Evolutionary conservation across 2,113 vertebrate genomes (phyloP).

Genomic region (Deroptyus accipitrinus): DNA sequence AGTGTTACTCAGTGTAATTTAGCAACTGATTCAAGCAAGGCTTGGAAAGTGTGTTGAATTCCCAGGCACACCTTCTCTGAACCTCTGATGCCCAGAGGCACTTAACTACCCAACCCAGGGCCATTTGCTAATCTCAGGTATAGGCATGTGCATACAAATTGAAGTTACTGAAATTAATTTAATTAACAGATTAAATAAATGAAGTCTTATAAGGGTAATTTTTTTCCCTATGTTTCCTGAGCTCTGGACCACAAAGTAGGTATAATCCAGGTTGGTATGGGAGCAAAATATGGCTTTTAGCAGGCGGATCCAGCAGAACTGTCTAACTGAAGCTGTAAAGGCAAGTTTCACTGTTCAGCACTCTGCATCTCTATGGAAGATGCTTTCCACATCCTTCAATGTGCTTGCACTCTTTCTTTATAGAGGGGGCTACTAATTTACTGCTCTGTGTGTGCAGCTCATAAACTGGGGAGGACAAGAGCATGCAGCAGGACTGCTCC

Average conservation of each 20-base stretch:
- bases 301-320: neutral
- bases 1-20: neutral
- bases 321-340: neutral
- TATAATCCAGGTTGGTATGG: neutral
- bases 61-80: neutral
- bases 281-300: accelerated
- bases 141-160: neutral
- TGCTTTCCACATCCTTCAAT: neutral
- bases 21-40: neutral
- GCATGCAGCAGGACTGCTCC: accelerated
- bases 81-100: neutral
- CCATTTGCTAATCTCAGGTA: neutral
- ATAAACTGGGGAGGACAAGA: accelerated
- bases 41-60: neutral
- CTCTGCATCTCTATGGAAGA: neutral
- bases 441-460: neutral
- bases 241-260: neutral
- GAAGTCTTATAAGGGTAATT: neutral
- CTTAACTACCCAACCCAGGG: neutral
- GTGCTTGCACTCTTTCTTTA: neutral
- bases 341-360: neutral
- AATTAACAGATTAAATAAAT: neutral
- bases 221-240: neutral
- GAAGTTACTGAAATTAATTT: neutral
- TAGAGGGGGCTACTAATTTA: neutral